Percentiles rank a stretch among this genome's conserved stretches.
These are phyloP conservation scores for Heterodera carotae DNA, from an alignment of 1,140 invertebrate genomes.

Conservation along the genomic window DNA sequence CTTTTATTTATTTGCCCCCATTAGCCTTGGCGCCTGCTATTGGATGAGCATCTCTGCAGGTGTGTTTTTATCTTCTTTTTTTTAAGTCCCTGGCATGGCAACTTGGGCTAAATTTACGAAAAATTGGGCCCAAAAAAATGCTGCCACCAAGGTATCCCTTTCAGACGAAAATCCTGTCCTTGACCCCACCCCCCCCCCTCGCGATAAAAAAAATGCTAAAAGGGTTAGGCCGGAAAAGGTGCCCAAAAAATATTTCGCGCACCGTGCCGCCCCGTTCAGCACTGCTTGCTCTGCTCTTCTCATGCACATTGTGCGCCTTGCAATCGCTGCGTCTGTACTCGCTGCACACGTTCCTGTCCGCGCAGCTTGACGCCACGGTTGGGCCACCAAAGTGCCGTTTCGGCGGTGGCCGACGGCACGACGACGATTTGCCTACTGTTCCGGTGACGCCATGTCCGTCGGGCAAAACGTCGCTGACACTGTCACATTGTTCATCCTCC, in stretches of 20 bases:
- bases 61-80: no score
- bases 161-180: no score
- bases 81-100: no score
- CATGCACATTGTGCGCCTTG: slow-evolving; percentile 45
- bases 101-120: no score
- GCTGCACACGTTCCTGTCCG: slow-evolving; percentile 54
- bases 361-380: slow-evolving; percentile 52
- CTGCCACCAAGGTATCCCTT: no score
- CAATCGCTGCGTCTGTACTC: slow-evolving; percentile 60
- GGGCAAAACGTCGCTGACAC: neutral
- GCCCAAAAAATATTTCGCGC: no score
- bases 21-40: slow-evolving; percentile 56
- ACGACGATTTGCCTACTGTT: neutral
- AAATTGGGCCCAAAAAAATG: no score
- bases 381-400: slow-evolving; percentile 43
- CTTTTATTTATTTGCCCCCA: slow-evolving; percentile 33
- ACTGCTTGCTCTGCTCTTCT: slow-evolving; percentile 52
- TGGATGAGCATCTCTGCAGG: slow-evolving; percentile 58
- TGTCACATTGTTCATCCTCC: neutral
- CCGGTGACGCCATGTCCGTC: neutral
- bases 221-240: no score
- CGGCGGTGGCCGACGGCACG: neutral
- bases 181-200: no score
- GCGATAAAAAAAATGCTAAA: slow-evolving; percentile 10
- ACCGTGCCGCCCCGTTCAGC: slow-evolving; percentile 48